These are phyloP conservation scores for Rhinopomastus cyanomelas DNA, from an alignment of 2,113 vertebrate species.

Conservation along the genomic window DNA sequence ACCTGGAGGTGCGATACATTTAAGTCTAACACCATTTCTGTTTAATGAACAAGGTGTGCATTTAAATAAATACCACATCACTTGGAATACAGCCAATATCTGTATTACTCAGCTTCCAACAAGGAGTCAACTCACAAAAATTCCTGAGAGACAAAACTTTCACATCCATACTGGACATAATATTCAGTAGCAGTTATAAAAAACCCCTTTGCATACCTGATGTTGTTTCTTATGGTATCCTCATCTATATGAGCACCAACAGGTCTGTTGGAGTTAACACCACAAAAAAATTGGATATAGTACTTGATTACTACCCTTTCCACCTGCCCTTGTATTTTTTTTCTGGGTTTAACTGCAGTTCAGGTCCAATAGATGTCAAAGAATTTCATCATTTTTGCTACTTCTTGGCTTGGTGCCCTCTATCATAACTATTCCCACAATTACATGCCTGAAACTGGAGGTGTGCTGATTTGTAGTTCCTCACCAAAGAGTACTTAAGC, in stretches of 20 bases:
- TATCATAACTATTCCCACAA: neutral
- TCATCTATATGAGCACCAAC: neutral
- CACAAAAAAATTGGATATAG: neutral
- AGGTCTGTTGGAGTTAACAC: neutral
- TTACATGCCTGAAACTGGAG: neutral
- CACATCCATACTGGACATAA: neutral
- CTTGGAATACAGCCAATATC: neutral
- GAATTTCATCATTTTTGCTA: neutral
- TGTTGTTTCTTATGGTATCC: neutral
- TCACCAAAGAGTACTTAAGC: neutral
- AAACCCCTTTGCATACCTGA: neutral
- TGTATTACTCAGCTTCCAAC: neutral
- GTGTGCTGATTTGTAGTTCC: neutral
- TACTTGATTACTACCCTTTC: neutral
- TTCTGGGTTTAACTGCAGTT: neutral
- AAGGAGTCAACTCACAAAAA: neutral
- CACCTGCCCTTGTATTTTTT: neutral
- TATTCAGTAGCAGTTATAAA: neutral
- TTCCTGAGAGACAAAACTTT: neutral
- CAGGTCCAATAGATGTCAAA: neutral
- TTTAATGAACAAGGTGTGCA: neutral
- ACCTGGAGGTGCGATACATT: neutral
- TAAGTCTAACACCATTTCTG: neutral
- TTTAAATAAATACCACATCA: neutral
- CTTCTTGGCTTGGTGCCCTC: neutral